Base-by-base conservation (phyloP, 2,797 vertebrate species). In the Mormyrus hasselquistii region DNA sequence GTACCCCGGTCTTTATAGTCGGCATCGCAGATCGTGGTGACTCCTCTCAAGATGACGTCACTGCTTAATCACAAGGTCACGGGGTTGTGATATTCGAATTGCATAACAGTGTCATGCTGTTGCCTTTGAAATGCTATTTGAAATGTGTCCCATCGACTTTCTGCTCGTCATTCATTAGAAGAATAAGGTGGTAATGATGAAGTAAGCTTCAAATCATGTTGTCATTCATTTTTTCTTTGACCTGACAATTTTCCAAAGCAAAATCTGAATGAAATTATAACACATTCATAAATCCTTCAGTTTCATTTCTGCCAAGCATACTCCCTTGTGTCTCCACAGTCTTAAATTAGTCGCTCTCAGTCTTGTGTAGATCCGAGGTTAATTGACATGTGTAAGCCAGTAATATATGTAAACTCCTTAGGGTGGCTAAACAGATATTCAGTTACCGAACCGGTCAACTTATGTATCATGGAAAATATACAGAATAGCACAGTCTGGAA, bases 221-320 rank as follows among this genome's bases (percentile, higher is more conserved):
- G 76, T 44, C 49, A 52, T 52, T 85, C 83, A 85, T 53, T 85
- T 50, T 85, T 85, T 52, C 49, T 52, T 85, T 25, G 49, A 50
- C 49, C 83, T 85, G 49, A 85, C n/a, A 85, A 85, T 85, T 85
- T 85, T 82, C 76, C 19, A 22, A 82, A 82, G 76, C 76, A 82
- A 47, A 82, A 47, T 47, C 41, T 82, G 41, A 82, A 82, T 82
- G 76, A 47, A 82, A 82, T 82, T 47, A 82, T 44, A 47, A 8
- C 41, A 22, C 76, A 82, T 82, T 82, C 76, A 82, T 82, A 82
- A 82, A 82, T 82, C 76, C 41, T 82, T 47, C 19, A 82, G 38
- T 82, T 82, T 82, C 41, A 0, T 82, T 82, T 47, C 69, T 82
- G 76, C 41, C 76, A 82, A 22, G 47, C 76, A 44, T 47, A 82